These are phyloP conservation scores for Dendroctonus ponderosae DNA, from an alignment of 1,140 invertebrate genomes.

Conservation along the genomic window DNA sequence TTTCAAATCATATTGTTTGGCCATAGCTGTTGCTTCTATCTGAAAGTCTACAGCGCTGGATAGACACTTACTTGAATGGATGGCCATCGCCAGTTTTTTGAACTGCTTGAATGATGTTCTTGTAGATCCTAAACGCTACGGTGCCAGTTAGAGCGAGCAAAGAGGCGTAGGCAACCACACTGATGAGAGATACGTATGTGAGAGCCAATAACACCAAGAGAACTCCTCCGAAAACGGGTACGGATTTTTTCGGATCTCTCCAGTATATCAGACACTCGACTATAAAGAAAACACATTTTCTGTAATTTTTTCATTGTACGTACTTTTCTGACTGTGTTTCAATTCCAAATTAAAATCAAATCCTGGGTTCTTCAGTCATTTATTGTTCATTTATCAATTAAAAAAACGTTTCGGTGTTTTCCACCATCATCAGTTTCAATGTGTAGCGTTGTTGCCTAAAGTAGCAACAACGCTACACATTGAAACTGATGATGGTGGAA, in stretches of 20 bases:
- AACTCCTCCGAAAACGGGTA: conserved; percentile 84
- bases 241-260: conserved; percentile 92
- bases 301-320: neutral
- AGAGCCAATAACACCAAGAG: conserved; percentile 86
- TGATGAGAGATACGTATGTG: conserved; percentile 92
- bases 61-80: conserved; percentile 79
- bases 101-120: conserved; percentile 90
- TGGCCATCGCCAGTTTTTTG: conserved; percentile 97
- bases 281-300: conserved; percentile 35
- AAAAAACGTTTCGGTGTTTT: no score
- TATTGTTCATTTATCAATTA: no score
- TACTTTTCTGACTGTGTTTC: no score
- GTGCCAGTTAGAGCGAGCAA: conserved; percentile 80
- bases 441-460: no score
- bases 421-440: no score
- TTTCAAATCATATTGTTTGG: no score
- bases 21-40: no score
- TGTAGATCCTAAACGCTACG: conserved; percentile 92
- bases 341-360: no score
- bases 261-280: conserved; percentile 91
- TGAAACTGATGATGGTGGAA: no score
- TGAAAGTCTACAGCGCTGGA: no score
- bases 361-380: no score
- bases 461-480: no score
- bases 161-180: conserved; percentile 88